Evolutionary conservation across 2,888 invertebrate genomes (phyloP).

Genomic region (Hyposoter dolosus): DNA sequence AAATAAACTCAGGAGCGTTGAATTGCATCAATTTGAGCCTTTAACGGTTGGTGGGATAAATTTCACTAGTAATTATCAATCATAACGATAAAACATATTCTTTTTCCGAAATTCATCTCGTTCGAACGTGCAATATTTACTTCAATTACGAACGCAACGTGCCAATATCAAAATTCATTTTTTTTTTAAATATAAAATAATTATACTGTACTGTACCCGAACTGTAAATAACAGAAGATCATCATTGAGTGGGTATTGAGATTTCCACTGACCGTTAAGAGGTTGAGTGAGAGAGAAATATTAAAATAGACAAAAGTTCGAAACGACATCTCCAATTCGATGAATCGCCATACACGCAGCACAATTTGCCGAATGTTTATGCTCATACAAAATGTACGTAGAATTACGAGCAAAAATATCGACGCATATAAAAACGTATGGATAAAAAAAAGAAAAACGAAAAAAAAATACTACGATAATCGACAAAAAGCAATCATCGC

Average conservation of each 20-base stretch:
- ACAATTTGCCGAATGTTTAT: conserved; percentile 4
- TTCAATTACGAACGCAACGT: conserved; percentile 7
- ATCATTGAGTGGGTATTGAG: not conserved
- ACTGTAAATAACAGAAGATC: conserved; percentile 13
- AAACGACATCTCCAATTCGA: conserved; percentile 5
- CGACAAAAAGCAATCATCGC: not conserved
- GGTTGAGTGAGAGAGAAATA: conserved; percentile 13
- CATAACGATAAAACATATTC: not conserved
- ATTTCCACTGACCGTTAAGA: conserved; percentile 21
- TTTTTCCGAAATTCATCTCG: conserved; percentile 1
- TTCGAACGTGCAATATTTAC: not conserved
- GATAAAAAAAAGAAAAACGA: not conserved
- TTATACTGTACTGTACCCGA: not conserved
- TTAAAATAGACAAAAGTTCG: not conserved
- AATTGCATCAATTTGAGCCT: conserved; percentile 20
- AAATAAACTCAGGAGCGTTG: conserved; percentile 41
- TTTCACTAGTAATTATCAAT: conserved; percentile 31
- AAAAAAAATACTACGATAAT: not conserved
- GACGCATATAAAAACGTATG: not conserved
- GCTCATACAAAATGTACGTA: conserved; percentile 19
- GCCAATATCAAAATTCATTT: not conserved
- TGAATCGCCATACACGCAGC: conserved; percentile 21
- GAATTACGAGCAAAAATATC: not conserved
- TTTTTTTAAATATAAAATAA: no score
- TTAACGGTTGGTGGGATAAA: conserved; percentile 29